Percentiles rank a stretch among this genome's conserved stretches.
phyloP scores from a whole-genome alignment of 1,140 invertebrate genomes.

The Phymorhynchus buccinoides region DNA sequence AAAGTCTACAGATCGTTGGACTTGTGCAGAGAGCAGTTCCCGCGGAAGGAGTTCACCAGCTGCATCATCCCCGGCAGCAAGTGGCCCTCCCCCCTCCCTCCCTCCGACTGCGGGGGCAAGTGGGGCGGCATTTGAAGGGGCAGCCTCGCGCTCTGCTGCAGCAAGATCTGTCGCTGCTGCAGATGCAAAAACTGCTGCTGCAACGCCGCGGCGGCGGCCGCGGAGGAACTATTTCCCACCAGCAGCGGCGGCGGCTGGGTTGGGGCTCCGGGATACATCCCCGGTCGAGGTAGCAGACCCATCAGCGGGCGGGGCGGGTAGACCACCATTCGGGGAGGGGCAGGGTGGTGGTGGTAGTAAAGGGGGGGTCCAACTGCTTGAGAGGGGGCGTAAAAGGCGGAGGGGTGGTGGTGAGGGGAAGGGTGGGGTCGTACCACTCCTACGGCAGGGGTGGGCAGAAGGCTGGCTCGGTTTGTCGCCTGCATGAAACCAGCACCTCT shows the following conservation, averaged over 20 bases:
- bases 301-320: not conserved
- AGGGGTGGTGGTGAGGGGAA: not conserved
- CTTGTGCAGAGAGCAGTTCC: not conserved
- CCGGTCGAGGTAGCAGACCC: not conserved
- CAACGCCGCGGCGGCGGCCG: not conserved
- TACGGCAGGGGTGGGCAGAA: not conserved
- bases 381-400: not conserved
- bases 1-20: too few relatives aligned
- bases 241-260: not conserved
- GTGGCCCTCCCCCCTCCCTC: not conserved
- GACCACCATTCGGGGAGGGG: not conserved
- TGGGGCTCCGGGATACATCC: not conserved
- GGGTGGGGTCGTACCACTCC: not conserved
- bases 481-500: not conserved
- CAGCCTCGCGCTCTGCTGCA: not conserved
- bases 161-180: not conserved
- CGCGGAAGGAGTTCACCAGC: not conserved
- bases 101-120: not conserved
- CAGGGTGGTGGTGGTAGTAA: not conserved
- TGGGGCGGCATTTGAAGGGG: not conserved
- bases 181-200: not conserved
- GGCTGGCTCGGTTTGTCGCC: too few relatives aligned
- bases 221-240: too few relatives aligned
- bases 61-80: conserved; percentile 18
- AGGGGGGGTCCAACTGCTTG: not conserved